Base-by-base conservation (phyloP, 2,113 vertebrate genomes). In the Podarcis raffonei region DNA sequence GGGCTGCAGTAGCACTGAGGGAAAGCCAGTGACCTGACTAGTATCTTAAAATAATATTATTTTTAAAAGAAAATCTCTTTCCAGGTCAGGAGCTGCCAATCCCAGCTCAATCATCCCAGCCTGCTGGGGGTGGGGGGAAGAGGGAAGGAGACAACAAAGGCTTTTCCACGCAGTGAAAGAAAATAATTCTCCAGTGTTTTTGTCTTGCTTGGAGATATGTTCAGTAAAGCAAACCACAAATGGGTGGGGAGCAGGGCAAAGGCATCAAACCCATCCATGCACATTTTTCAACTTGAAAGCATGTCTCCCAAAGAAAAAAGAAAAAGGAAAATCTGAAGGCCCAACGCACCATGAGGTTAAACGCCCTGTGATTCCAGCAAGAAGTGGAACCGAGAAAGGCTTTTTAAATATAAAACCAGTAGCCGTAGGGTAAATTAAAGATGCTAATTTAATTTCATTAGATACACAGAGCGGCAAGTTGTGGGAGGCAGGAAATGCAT, bases 361-460 rank as follows among this genome's bases (percentile, higher is more conserved):
- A 69, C 8, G 2, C 48, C 6, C 53, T 0, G 0, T 13, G 57
- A 9, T 32, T 84, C 83, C 4, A 30, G 18, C 84, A 0, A 3
- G 32, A 0, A 86, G 86, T 77, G 27, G 75, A 30, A 78, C 15
- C 6, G 1, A 83, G n/a, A 42, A 32, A 82, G 32, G 77, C 15
- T 9, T 57, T 86, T 91, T 93, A 83, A 83, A 53, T 20, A 35
- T 57, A 8, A 87, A 87, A 2, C 85, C 0, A 0, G 80, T 93
- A 91, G 89, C 96, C 89, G 22, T 92, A 35, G 95, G 94, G 93
- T 92, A 91, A 94, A 93, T 89, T 92, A 93, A 92, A 93, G 94
- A 90, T 95, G 96, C 84, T 97, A 93, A 96, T 95, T 97, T 93
- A 96, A 94, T 96, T 96, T 95, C 95, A 93, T 96, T 91, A 89